Conservation (phyloP, 1,140 invertebrate species). For the Leptinotarsa lineolata region DNA sequence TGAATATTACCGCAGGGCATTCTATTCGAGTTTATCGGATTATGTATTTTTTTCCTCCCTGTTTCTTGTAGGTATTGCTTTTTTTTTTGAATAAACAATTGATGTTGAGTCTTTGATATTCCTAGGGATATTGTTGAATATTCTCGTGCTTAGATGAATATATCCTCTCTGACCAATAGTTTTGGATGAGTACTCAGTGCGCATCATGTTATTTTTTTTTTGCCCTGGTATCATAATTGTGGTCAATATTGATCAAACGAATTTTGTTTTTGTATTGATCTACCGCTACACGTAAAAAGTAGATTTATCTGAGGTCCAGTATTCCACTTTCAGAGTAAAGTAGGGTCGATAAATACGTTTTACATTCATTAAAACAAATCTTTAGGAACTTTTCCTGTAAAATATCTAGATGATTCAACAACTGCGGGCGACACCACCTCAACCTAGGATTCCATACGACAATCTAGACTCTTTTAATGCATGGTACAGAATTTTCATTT, state of each 20-base stretch:
- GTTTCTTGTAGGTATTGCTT: background rate
- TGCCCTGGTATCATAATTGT: slow-evolving; percentile 1
- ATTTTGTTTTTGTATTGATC: slow-evolving; percentile 1
- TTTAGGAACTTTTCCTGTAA: no score
- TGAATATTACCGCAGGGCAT: no score
- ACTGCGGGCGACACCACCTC: background rate
- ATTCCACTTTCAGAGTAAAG: slow-evolving; percentile 12
- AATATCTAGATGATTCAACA: no score
- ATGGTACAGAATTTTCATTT: no score
- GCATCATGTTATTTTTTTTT: no score
- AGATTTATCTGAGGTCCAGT: slow-evolving; percentile 6
- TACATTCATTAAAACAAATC: no score
- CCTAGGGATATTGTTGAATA: slow-evolving; percentile 13
- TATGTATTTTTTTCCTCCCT: background rate
- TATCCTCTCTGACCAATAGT: slow-evolving; percentile 11
- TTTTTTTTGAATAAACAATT: slow-evolving; percentile 1
- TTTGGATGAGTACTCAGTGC: slow-evolving; percentile 9
- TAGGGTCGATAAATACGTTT: no score
- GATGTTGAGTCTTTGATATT: no score
- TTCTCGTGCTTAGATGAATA: slow-evolving; percentile 12
- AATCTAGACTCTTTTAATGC: no score
- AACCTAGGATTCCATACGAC: no score
- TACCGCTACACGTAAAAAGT: slow-evolving; percentile 14
- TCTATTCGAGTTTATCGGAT: slow-evolving; percentile 15
- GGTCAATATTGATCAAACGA: background rate